Conservation (phyloP, 2,797 vertebrate species). For the Myotis pilosus region DNA sequence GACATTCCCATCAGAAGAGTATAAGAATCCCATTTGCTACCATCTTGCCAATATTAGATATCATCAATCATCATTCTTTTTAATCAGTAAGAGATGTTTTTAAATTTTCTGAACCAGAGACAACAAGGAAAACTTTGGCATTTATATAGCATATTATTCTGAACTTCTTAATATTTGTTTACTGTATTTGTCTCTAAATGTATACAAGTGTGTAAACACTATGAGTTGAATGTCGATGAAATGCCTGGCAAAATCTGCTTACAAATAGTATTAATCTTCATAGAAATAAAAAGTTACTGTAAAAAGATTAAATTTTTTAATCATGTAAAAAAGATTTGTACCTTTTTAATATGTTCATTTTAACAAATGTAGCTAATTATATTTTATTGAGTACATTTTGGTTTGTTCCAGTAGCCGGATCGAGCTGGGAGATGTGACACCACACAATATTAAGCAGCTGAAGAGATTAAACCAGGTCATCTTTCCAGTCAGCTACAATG, state of each 20-base stretch:
- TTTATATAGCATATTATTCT: slow-evolving; percentile 3
- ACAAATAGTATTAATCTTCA: neutral
- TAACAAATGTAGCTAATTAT: slow-evolving; percentile 58
- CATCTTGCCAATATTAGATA: neutral
- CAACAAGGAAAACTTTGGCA: neutral
- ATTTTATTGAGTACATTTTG: slow-evolving; percentile 91
- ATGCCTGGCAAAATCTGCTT: slow-evolving; percentile 21
- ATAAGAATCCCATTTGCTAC: neutral
- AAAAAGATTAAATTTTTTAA: neutral
- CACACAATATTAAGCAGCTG: slow-evolving; percentile 99
- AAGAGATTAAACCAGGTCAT: slow-evolving; percentile 99
- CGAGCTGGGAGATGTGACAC: slow-evolving; percentile 99
- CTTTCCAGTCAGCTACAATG: slow-evolving; percentile 99
- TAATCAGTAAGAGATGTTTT: neutral
- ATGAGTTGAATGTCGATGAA: neutral
- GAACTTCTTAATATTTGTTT: neutral
- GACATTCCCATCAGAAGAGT: neutral
- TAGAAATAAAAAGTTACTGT: neutral
- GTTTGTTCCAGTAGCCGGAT: slow-evolving; percentile 99
- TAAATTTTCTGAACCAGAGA: slow-evolving; percentile 27
- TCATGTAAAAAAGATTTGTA: neutral
- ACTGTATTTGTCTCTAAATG: slow-evolving; percentile 26
- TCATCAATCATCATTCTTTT: neutral
- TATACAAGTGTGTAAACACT: neutral
- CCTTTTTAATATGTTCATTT: neutral